These are phyloP conservation scores for Trachymyrmex cornetzi DNA, from an alignment of 1,140 invertebrate species.

Conservation along the genomic window DNA sequence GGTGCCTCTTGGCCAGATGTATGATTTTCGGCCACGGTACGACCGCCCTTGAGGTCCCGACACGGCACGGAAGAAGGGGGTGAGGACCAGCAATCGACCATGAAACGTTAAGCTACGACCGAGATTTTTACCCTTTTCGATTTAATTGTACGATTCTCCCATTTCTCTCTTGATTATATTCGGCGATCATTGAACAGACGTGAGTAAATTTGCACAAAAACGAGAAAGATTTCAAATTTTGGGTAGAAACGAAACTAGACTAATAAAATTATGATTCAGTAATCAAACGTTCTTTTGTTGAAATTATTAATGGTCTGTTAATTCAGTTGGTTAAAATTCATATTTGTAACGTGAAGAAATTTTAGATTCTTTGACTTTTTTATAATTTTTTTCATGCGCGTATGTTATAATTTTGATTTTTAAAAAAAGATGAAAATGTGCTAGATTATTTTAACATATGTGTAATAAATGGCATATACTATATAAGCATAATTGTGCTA, in stretches of 20 bases:
- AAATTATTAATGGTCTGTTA: conserved; percentile 73
- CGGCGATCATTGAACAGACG: not conserved
- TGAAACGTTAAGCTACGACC: conserved; percentile 72
- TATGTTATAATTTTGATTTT: not conserved
- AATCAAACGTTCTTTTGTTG: not conserved
- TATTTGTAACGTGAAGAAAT: conserved; percentile 82
- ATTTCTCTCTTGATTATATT: not conserved
- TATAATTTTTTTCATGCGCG: conserved; percentile 23
- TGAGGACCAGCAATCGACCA: conserved; percentile 50
- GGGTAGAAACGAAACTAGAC: not conserved
- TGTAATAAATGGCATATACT: not conserved
- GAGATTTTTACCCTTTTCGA: conserved; percentile 5
- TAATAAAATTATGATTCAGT: not conserved
- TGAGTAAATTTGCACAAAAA: not conserved
- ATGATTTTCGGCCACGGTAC: conserved; percentile 72
- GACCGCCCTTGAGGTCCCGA: conserved; percentile 52
- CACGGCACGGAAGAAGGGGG: conserved; percentile 32
- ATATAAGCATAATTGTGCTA: too few species aligned
- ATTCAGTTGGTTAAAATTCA: conserved; percentile 81
- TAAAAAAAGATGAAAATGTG: not conserved
- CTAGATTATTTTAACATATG: not conserved
- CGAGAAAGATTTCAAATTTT: not conserved
- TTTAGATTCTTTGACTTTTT: conserved; percentile 76
- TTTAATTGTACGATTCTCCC: not conserved
- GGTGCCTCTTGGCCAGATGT: conserved; percentile 64